Evolutionary conservation across 2,797 vertebrate genomes (phyloP), one percentile per base, ranked within the genome.

Genomic region (Argentina silus): DNA sequence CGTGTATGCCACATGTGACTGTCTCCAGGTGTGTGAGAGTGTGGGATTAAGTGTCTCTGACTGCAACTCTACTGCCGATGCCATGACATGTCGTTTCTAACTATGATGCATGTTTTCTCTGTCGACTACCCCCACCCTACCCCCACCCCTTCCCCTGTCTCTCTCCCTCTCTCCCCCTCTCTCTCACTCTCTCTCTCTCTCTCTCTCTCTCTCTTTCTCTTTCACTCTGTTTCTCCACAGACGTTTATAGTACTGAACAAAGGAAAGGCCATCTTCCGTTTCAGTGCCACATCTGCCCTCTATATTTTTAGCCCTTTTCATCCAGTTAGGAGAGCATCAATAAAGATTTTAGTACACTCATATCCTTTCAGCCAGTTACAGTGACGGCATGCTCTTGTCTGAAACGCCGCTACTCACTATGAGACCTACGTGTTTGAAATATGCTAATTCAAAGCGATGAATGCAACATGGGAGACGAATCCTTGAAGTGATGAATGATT

Each of bases 231-330:
- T 87, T 79, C 88, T 67, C 88, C 82, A 73, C 95, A 99, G 98
- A 99, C 98, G 76, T 99, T 99, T 95, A 95, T 99, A 92, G 97
- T 98, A 81, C 93, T 99, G 92, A 99, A 99, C 92, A 98, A 95
- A 94, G 97, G 97, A 84, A 99, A 98, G 92, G 97, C 97, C 93
- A 98, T 99, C 94, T 99, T 99, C 95, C 96, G 98, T 73, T 99
- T 99, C 95, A 98, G 95, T 86, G 97, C 97, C 93, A 98, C 96
- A 67, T 95, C 96, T 36, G 97, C 97, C 78, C 94, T 99, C 91
- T 98, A 98, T 85, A 87, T 97, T 87, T 96, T 99, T 94, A 98
- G 95, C 83, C 97, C 98, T 75, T 98, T 99, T 90, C 94, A 98
- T 92, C 96, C 94, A 12, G 62, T 99, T 88, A 94, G 98, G 93